Conservation (phyloP, 2,888 invertebrate genomes). For the Noctua janthe region DNA sequence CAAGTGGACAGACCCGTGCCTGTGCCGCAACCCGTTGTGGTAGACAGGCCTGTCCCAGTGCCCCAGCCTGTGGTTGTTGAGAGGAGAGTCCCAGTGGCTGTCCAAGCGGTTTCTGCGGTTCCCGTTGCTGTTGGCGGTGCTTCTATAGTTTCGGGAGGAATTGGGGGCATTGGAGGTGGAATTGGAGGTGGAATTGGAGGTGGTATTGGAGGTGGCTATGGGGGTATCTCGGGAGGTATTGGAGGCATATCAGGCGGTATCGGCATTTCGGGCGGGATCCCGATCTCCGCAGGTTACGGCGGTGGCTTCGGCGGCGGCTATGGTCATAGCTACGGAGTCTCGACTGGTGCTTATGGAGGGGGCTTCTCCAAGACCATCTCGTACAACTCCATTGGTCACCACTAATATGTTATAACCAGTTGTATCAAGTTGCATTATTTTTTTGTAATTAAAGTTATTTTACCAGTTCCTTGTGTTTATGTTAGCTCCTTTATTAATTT, state of each 20-base stretch:
- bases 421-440: slow-evolving; percentile 54
- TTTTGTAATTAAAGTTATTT: slow-evolving; percentile 63
- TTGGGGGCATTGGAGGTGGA: slow-evolving; percentile 33
- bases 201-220: slow-evolving; percentile 4
- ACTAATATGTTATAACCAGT: slow-evolving; percentile 49
- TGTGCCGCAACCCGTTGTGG: slow-evolving; percentile 82
- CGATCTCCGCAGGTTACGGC: slow-evolving; percentile 30
- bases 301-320: slow-evolving; percentile 5
- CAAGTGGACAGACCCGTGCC: slow-evolving; percentile 89
- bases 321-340: slow-evolving; percentile 37
- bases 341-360: slow-evolving; percentile 48
- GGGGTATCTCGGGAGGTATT: slow-evolving; percentile 15
- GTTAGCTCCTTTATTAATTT: background rate
- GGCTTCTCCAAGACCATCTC: slow-evolving; percentile 62
- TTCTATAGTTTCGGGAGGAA: slow-evolving; percentile 31
- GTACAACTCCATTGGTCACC: slow-evolving; percentile 63
- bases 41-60: slow-evolving; percentile 71
- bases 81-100: slow-evolving; percentile 62
- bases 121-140: slow-evolving; percentile 54
- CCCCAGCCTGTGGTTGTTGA: slow-evolving; percentile 67
- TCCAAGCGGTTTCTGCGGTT: slow-evolving; percentile 50
- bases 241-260: slow-evolving; percentile 38
- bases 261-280: slow-evolving; percentile 33
- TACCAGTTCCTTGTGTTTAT: slow-evolving; percentile 32
- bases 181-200: slow-evolving; percentile 31